Evolutionary conservation across 2,797 vertebrate species (phyloP).

Genomic region (Podargus strigoides): DNA sequence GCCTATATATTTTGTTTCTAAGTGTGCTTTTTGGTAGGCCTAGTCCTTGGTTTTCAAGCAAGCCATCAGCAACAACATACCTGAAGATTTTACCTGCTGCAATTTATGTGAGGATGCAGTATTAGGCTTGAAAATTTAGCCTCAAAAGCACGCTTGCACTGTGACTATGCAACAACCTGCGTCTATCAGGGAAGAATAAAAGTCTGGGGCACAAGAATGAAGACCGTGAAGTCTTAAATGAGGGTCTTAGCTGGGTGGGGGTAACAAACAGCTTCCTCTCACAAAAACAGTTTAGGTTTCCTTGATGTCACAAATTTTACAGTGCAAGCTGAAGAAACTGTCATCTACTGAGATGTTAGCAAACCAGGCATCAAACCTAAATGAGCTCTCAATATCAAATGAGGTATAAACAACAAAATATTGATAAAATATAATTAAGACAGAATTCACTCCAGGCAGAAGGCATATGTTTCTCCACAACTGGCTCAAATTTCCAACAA

Average conservation of each 20-base stretch:
- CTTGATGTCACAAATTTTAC: background rate
- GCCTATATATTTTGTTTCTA: background rate
- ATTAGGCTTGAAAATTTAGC: background rate
- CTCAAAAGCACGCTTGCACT: background rate
- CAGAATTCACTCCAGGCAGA: background rate
- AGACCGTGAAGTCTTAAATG: background rate
- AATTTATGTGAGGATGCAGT: background rate
- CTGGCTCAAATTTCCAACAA: background rate
- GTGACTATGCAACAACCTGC: background rate
- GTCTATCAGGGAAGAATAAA: background rate
- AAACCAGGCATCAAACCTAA: background rate
- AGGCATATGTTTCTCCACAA: background rate
- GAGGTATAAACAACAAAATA: slow-evolving; percentile 20
- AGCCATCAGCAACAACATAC: background rate
- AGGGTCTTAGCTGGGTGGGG: background rate
- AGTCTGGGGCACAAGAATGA: background rate
- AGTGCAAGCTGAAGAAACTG: background rate
- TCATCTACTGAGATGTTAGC: background rate
- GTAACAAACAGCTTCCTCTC: background rate
- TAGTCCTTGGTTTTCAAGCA: background rate
- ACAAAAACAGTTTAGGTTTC: background rate
- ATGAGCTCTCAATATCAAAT: background rate
- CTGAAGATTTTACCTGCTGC: background rate
- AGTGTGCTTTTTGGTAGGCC: background rate
- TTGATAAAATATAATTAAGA: slow-evolving; percentile 8